These are phyloP conservation scores for Tapirus terrestris DNA, from an alignment of 2,113 vertebrate species.

Conservation along the genomic window DNA sequence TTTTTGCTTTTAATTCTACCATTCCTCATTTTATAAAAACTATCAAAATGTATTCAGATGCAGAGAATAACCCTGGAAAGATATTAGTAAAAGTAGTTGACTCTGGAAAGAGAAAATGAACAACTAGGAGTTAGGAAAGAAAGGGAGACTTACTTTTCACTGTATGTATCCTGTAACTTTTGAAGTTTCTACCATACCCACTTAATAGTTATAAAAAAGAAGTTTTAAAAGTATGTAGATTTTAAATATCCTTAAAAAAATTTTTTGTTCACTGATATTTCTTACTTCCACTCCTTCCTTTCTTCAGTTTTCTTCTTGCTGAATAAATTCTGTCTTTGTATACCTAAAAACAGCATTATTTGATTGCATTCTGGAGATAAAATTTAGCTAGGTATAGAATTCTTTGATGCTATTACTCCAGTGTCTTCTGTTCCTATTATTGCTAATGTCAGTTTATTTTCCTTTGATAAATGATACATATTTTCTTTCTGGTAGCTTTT, in stretches of 20 bases:
- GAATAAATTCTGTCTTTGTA: background rate
- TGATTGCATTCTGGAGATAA: background rate
- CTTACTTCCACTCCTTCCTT: background rate
- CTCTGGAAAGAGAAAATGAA: background rate
- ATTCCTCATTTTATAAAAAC: background rate
- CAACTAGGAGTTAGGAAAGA: background rate
- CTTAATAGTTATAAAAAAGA: background rate
- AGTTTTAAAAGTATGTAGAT: background rate
- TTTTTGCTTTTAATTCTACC: background rate
- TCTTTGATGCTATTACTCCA: background rate
- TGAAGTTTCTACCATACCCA: background rate
- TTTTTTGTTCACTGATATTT: background rate
- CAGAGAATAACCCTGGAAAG: background rate
- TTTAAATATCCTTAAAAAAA: background rate
- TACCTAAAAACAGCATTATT: conserved; percentile 2
- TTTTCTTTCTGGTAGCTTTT: background rate
- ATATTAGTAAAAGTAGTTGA: background rate
- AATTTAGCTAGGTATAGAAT: conserved; percentile 4
- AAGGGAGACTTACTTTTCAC: background rate
- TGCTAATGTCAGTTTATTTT: background rate
- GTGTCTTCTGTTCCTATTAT: background rate
- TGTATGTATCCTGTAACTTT: background rate
- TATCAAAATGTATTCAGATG: background rate
- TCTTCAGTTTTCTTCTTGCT: background rate
- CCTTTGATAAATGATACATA: background rate